phyloP scores from a whole-genome alignment of 2,888 invertebrate species.

The Epinotia nisella region DNA sequence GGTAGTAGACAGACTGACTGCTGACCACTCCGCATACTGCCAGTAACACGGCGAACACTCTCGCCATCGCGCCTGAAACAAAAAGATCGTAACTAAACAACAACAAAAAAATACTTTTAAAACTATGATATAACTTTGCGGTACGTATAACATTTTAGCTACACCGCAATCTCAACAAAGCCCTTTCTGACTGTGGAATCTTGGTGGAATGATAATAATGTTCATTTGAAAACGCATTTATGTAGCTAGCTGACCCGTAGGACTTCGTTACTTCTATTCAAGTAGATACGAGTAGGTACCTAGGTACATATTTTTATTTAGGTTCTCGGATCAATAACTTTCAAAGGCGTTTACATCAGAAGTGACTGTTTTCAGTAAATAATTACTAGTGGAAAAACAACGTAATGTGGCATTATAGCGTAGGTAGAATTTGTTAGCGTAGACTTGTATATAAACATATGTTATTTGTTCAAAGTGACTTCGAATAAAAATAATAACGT shows the following conservation, averaged over 20 bases:
- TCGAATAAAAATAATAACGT: neutral
- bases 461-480: neutral
- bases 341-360: neutral
- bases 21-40: constrained; percentile 51
- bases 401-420: neutral
- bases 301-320: neutral
- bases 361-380: neutral
- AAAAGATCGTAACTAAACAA: constrained; percentile 41
- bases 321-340: neutral
- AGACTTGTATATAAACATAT: neutral
- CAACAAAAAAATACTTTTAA: neutral
- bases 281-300: neutral
- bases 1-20: constrained; percentile 13
- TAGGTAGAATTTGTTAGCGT: neutral
- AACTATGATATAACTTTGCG: neutral
- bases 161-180: neutral
- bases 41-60: constrained; percentile 51
- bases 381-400: neutral
- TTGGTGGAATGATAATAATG: neutral
- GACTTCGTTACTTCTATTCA: neutral
- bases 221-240: neutral
- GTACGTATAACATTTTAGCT: neutral
- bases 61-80: constrained; percentile 63
- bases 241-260: neutral
- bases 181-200: neutral